Conservation (phyloP, 2,113 vertebrate species). For the Sinocyclocheilus grahami region DNA sequence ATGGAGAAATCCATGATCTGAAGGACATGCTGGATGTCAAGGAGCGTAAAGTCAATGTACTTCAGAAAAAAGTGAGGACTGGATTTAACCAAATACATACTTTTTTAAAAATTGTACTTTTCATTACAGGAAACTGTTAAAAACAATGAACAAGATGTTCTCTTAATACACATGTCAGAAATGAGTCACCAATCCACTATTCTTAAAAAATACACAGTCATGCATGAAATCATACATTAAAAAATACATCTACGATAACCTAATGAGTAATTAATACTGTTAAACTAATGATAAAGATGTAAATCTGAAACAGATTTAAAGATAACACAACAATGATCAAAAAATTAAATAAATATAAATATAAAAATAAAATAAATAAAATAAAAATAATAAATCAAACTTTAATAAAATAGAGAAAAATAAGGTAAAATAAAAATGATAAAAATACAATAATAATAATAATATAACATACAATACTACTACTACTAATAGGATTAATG, state of each 20-base stretch:
- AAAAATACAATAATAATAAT: background rate
- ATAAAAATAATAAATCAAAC: too few species aligned
- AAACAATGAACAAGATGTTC: background rate
- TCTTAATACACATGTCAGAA: background rate
- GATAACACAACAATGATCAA: too few species aligned
- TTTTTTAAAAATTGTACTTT: background rate
- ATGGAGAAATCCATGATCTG: constrained; percentile 96
- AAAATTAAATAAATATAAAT: too few species aligned
- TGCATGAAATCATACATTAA: too few species aligned
- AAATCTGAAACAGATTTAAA: too few species aligned
- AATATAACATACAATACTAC: too few species aligned
- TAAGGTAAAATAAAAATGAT: background rate
- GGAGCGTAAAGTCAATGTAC: constrained; percentile 95
- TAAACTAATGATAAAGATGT: background rate
- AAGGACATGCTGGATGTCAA: constrained; percentile 99
- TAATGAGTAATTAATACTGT: background rate
- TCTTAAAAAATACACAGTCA: background rate
- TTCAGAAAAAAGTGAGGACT: constrained; percentile 93
- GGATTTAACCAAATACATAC: background rate
- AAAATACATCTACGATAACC: too few species aligned
- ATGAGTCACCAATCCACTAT: background rate
- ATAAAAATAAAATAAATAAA: too few species aligned
- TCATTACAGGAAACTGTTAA: background rate
- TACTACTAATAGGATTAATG: too few species aligned
- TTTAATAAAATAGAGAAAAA: too few species aligned